Evolutionary conservation across 2,797 vertebrate species (phyloP).

Genomic region (Sebastolobus alascanus): DNA sequence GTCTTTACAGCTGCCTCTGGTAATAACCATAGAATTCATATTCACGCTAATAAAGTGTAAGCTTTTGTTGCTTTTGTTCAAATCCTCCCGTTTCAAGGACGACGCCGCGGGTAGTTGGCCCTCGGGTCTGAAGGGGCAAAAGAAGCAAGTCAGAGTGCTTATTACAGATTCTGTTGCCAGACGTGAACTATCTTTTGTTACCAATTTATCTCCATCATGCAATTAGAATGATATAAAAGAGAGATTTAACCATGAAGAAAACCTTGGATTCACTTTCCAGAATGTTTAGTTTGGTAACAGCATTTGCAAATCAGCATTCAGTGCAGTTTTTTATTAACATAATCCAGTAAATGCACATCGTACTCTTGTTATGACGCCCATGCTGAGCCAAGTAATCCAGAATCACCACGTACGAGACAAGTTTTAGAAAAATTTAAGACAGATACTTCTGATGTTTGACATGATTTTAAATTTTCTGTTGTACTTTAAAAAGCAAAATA

Average conservation of each 20-base stretch:
- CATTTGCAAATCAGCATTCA: neutral
- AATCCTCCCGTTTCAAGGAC: slow-evolving; percentile 41
- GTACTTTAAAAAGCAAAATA: neutral
- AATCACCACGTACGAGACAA: neutral
- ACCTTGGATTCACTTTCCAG: neutral
- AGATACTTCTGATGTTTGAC: neutral
- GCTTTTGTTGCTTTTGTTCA: slow-evolving; percentile 50
- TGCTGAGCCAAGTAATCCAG: neutral
- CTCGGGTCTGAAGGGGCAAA: slow-evolving; percentile 15
- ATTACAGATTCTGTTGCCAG: slow-evolving; percentile 26
- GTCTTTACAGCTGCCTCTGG: slow-evolving; percentile 58
- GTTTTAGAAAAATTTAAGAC: neutral
- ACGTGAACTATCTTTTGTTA: neutral
- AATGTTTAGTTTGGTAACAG: neutral
- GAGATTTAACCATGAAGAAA: neutral
- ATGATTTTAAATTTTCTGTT: neutral
- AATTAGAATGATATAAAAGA: slow-evolving; percentile 5
- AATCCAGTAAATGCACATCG: neutral
- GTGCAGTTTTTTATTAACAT: neutral
- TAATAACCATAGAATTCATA: slow-evolving; percentile 52
- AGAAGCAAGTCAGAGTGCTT: neutral
- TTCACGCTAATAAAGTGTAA: slow-evolving; percentile 49
- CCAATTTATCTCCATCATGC: slow-evolving; percentile 12
- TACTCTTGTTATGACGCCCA: neutral
- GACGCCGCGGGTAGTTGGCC: neutral